Evolutionary conservation across 2,797 vertebrate species (phyloP), one percentile per base, ranked within the genome.

Genomic region (Orientallactaga sibirica): DNA sequence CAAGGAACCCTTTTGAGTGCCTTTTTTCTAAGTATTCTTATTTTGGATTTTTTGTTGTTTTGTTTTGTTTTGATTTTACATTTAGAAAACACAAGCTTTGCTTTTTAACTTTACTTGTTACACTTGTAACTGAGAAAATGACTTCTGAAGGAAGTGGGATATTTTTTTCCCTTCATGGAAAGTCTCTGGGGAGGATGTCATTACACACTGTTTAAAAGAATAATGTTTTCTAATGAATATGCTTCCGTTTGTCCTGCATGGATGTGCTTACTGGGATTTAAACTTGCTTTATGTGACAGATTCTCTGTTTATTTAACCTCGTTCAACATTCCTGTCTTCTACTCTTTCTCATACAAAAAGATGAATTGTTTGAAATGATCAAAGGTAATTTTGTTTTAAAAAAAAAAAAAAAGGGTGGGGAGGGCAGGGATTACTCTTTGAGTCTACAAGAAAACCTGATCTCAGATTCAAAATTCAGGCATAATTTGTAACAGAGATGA

Each of bases 151-250:
- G 66, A 92, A 92, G 48, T 48, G 7, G 48, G 48, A 67, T 55
- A 5, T 92, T 87, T 92, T 74, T 88, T 85, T 71, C 43, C 74
- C n/a, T 68, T 94, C 33, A 22, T 62, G 79, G 68, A 86, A 62
- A 19, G 27, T 71, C 95, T 81, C 96, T 90, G 41, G 95, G 84
- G 95, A 96, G 92, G 92, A 95, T 96, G 85, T 93, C 87, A 94
- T 97, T 97, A 92, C 93, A 96, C 86, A 91, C 90, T 78, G 85
- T 87, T 96, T 95, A 89, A 94, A 97, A 96, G 92, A 97, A 90
- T 93, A 93, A 90, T 96, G 97, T 95, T 97, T 97, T 94, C 85
- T 84, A 80, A 94, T 96, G 94, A 96, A 92, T 92, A 97, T 94
- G 95, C 93, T 97, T 97, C 96, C 80, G 27, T 96, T 94, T 86